Evolutionary conservation across 2,888 invertebrate species (phyloP).

Genomic region (Melieria crassipennis): DNA sequence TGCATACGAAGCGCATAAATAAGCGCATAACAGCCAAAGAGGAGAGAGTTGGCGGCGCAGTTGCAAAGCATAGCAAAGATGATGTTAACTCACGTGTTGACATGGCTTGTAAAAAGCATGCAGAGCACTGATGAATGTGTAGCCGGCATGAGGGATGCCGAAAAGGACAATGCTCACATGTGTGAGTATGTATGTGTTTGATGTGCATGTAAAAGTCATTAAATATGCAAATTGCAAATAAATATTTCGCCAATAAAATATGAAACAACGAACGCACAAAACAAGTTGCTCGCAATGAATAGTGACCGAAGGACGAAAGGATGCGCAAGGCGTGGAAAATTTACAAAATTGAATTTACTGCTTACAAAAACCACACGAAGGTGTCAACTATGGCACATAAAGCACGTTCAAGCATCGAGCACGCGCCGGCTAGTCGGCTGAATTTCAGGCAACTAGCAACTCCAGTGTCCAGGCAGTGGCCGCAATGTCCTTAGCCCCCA

Average conservation of each 20-base stretch:
- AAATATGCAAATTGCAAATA: constrained; percentile 59
- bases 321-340: constrained; percentile 41
- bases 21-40: neutral
- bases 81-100: constrained; percentile 19
- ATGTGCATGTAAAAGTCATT: constrained; percentile 51
- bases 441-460: too few relatives aligned
- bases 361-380: constrained; percentile 40
- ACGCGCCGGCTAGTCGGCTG: too few relatives aligned
- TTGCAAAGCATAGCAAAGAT: neutral
- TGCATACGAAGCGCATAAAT: constrained; percentile 44
- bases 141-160: neutral
- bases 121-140: neutral
- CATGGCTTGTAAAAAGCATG: neutral
- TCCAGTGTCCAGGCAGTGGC: constrained; percentile 20
- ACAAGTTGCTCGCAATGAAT: neutral
- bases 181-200: neutral
- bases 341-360: constrained; percentile 57
- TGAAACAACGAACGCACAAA: constrained; percentile 33
- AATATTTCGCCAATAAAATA: constrained; percentile 48
- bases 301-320: neutral
- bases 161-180: too few relatives aligned
- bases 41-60: too few relatives aligned
- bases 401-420: neutral
- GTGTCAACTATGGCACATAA: constrained; percentile 33
- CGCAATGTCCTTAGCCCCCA: neutral